These are phyloP conservation scores for Myotis brandtii DNA, from an alignment of 2,113 vertebrate species.

Conservation along the genomic window DNA sequence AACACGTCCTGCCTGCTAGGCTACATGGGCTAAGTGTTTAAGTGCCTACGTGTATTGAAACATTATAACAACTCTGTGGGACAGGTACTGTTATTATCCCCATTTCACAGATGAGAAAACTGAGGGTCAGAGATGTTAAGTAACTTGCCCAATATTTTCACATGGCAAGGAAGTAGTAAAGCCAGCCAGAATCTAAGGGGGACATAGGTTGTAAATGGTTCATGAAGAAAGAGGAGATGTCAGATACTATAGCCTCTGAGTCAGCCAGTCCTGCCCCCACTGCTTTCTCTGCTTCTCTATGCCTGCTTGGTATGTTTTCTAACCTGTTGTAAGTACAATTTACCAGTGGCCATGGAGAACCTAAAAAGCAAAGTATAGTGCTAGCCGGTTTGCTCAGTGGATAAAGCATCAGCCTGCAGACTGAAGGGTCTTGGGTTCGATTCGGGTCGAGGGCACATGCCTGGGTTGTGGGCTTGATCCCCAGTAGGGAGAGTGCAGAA, in stretches of 20 bases:
- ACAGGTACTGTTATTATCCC: not conserved
- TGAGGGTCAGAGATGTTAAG: not conserved
- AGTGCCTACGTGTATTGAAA: not conserved
- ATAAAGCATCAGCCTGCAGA: too few species aligned
- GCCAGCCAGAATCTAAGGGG: not conserved
- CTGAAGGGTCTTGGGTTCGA: too few species aligned
- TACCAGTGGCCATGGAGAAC: not conserved
- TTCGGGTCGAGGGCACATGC: too few species aligned
- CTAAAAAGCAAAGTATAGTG: not conserved
- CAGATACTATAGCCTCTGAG: not conserved
- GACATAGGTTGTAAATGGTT: not conserved
- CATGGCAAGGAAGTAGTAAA: not conserved
- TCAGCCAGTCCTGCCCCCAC: not conserved
- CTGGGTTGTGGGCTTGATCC: too few species aligned
- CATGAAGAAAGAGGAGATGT: not conserved
- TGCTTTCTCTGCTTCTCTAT: not conserved
- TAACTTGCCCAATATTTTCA: not conserved
- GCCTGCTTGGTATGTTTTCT: not conserved
- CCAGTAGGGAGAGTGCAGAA: too few species aligned
- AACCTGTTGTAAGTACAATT: not conserved
- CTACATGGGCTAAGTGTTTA: not conserved
- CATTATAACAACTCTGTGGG: not conserved
- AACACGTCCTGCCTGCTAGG: not conserved
- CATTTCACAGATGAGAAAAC: not conserved
- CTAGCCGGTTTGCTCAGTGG: too few species aligned